A percentile compares a stretch with the other conserved stretches of the same genome.
Evolutionary conservation across 2,113 vertebrate species (phyloP).

Genomic region (Tragulus kanchil): DNA sequence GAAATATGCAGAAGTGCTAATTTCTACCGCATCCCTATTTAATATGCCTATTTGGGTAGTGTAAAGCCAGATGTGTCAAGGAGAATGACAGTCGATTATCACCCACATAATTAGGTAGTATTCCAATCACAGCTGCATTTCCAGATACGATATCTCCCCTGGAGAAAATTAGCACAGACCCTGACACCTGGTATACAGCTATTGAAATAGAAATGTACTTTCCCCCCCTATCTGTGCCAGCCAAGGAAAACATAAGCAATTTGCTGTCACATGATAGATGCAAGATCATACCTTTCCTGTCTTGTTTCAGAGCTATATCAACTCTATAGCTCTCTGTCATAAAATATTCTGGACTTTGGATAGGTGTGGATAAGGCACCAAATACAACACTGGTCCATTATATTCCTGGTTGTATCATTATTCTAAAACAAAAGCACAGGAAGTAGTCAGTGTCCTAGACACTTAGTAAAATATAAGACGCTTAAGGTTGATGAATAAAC

Average conservation of each 20-base stretch:
- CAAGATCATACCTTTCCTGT: neutral
- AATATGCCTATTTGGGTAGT: conserved; percentile 69
- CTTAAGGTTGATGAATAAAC: neutral
- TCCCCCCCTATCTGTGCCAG: neutral
- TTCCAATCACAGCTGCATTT: conserved; percentile 78
- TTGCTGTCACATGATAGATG: conserved; percentile 15
- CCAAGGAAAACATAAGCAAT: conserved; percentile 52
- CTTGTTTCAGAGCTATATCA: neutral
- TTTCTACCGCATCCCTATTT: conserved; percentile 53
- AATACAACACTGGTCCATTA: neutral
- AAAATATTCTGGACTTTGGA: conserved; percentile 29
- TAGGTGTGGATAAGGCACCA: neutral
- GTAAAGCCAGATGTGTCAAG: conserved; percentile 77
- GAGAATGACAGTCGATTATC: conserved; percentile 78
- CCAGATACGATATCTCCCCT: conserved; percentile 66
- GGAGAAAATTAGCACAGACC: conserved; percentile 74
- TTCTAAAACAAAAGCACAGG: neutral
- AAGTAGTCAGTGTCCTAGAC: neutral
- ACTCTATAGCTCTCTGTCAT: neutral
- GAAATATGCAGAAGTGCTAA: conserved; percentile 61
- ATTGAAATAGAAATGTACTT: conserved; percentile 54
- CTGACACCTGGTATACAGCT: conserved; percentile 71
- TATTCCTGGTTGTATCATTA: neutral
- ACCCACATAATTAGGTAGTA: conserved; percentile 72
- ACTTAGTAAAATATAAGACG: neutral